These are phyloP conservation scores for Tethea ocularis DNA, from an alignment of 2,888 invertebrate genomes.

Conservation along the genomic window DNA sequence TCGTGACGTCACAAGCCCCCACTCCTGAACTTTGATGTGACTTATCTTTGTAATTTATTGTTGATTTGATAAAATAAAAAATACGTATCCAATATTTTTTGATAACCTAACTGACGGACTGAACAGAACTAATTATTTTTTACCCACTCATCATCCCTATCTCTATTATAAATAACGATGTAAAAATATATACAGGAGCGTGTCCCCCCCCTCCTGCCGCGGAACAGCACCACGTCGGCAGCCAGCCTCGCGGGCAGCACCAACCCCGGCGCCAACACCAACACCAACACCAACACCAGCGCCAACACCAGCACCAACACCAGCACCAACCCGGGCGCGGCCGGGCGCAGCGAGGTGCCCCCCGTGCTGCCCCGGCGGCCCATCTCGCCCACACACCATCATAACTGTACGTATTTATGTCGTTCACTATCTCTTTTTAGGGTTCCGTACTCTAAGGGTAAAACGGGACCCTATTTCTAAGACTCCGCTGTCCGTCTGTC, in stretches of 20 bases:
- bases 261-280: slow-evolving; percentile 13
- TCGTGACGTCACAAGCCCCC: no score
- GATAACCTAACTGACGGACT: no score
- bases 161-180: background rate
- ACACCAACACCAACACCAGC: slow-evolving; percentile 19
- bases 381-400: slow-evolving; percentile 12
- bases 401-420: background rate
- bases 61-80: no score
- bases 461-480: no score
- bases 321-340: slow-evolving; percentile 14
- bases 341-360: slow-evolving; percentile 18
- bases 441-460: no score
- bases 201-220: slow-evolving; percentile 66
- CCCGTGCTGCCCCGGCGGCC: slow-evolving; percentile 27
- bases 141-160: no score
- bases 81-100: no score
- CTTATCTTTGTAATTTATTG: no score
- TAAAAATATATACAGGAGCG: slow-evolving; percentile 43
- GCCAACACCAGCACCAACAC: slow-evolving; percentile 21
- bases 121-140: no score
- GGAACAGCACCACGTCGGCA: slow-evolving; percentile 32
- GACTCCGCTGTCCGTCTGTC: no score
- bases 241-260: slow-evolving; percentile 18
- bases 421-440: no score
- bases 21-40: no score